phyloP scores from a whole-genome alignment of 2,113 vertebrate species.

The Euleptes europaea region DNA sequence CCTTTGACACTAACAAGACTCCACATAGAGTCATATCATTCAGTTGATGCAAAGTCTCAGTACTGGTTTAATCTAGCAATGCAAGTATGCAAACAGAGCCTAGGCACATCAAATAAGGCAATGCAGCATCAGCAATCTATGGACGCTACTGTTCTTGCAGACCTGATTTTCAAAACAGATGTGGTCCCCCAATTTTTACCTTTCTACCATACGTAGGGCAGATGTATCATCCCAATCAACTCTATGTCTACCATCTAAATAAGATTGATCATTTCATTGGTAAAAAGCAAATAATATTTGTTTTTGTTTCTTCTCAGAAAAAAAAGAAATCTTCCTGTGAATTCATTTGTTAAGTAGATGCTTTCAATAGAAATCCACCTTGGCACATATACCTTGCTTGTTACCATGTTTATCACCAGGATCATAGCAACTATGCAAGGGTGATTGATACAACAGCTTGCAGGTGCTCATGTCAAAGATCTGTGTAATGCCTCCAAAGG shows the following conservation, averaged over 20 bases:
- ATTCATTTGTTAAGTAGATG: background rate
- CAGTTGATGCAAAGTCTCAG: no score
- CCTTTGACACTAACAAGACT: no score
- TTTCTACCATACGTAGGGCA: no score
- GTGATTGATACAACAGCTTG: conserved; percentile 16
- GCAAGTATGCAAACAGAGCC: no score
- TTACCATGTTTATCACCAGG: conserved; percentile 33
- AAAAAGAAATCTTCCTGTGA: conserved; percentile 4
- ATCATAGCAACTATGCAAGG: background rate
- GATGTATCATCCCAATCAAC: background rate
- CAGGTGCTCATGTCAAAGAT: conserved; percentile 20
- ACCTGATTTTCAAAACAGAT: no score
- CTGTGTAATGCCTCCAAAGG: conserved; percentile 22
- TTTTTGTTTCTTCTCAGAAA: background rate
- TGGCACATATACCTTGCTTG: background rate
- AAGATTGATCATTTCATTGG: background rate
- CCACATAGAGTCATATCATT: no score
- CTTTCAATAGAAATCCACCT: conserved; percentile 9
- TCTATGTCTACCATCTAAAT: background rate
- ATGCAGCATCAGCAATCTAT: no score
- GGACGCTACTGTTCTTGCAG: no score
- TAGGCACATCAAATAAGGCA: no score
- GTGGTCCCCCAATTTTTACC: no score
- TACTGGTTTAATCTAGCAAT: no score
- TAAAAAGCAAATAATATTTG: background rate